phyloP scores from a whole-genome alignment of 2,113 vertebrate species.

The Lampris megalopsis region DNA sequence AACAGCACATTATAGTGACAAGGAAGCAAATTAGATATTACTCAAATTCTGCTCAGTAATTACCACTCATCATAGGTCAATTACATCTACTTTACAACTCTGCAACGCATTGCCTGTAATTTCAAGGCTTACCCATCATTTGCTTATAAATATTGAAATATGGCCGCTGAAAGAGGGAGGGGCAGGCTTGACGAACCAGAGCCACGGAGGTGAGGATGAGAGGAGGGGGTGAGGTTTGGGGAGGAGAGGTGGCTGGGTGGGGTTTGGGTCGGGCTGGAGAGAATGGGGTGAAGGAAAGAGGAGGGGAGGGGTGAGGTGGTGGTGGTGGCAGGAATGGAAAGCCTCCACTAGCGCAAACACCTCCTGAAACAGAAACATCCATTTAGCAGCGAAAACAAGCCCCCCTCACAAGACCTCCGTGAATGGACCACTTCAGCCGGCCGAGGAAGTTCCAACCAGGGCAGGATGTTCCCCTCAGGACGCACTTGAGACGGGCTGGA shows the following conservation, averaged over 20 bases:
- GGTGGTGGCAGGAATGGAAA: constrained; percentile 44
- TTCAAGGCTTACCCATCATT: too few species aligned
- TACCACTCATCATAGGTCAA: too few species aligned
- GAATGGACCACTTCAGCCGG: constrained; percentile 77
- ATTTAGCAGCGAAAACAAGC: constrained; percentile 75
- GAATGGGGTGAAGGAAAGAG: background rate
- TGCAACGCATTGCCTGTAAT: too few species aligned
- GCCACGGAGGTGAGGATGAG: constrained; percentile 11
- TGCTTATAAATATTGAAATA: too few species aligned
- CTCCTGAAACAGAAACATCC: constrained; percentile 75
- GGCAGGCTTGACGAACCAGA: constrained; percentile 24
- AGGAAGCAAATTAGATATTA: too few species aligned
- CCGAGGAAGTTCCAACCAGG: constrained; percentile 70
- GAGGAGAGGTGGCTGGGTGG: background rate
- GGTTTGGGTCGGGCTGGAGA: constrained; percentile 13
- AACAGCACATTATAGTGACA: too few species aligned
- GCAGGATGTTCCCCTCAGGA: constrained; percentile 80
- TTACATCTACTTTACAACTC: too few species aligned
- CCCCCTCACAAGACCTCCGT: constrained; percentile 68
- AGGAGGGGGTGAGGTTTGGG: background rate
- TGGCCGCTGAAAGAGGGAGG: constrained; percentile 2
- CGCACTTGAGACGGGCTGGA: constrained; percentile 69
- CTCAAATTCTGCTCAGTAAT: too few species aligned
- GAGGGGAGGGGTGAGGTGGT: background rate
- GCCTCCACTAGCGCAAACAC: constrained; percentile 67